Evolutionary conservation across 2,797 vertebrate genomes (phyloP).

Genomic region (Notolepis coatsorum): DNA sequence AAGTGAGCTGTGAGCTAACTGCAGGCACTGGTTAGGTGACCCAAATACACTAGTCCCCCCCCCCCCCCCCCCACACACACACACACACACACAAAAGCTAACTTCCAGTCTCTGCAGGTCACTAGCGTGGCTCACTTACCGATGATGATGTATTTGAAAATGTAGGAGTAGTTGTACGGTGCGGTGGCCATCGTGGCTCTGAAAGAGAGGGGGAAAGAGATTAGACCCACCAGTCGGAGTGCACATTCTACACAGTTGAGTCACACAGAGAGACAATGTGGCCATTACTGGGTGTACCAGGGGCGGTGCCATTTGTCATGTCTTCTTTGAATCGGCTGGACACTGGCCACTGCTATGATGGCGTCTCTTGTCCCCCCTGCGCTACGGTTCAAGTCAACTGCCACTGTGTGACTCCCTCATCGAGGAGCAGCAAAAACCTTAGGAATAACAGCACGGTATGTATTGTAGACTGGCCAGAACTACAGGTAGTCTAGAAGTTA

Average conservation of each 20-base stretch:
- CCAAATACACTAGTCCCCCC: not conserved
- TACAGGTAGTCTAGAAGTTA: too few relatives aligned
- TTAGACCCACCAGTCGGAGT: slow-evolving; percentile 1
- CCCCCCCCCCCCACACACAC: not conserved
- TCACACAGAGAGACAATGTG: not conserved
- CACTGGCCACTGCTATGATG: not conserved
- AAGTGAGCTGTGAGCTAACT: not conserved
- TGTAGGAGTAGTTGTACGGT: slow-evolving; percentile 99
- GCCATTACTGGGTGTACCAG: not conserved
- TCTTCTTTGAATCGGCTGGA: not conserved
- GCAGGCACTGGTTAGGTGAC: not conserved
- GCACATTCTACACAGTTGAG: not conserved
- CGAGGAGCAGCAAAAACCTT: too few relatives aligned
- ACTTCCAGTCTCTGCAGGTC: not conserved
- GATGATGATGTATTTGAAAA: slow-evolving; percentile 99
- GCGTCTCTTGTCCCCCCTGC: too few relatives aligned
- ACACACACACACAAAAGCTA: not conserved
- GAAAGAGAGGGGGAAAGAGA: slow-evolving; percentile 52
- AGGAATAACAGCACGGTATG: too few relatives aligned
- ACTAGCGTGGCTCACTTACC: slow-evolving; percentile 84
- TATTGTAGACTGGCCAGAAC: too few relatives aligned
- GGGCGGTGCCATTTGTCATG: not conserved
- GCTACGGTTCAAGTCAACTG: too few relatives aligned
- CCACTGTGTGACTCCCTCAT: too few relatives aligned
- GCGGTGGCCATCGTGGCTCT: slow-evolving; percentile 99